Evolutionary conservation across 2,888 invertebrate genomes (phyloP), one percentile per base, ranked within the genome.

Genomic region (Volucella bombylans): DNA sequence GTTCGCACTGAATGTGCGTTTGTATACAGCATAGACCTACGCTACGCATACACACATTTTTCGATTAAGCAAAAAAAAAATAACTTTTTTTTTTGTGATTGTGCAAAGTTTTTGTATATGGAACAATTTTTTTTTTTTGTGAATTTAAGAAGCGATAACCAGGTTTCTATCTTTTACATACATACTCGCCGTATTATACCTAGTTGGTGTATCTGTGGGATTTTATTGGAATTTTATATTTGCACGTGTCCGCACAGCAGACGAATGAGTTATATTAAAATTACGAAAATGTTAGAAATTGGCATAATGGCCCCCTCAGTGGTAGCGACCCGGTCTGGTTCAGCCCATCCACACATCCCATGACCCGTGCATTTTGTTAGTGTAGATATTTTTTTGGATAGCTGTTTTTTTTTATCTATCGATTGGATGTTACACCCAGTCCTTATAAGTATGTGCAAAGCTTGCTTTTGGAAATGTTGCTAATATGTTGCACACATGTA

Each of bases 381-480:
- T 59, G 14, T 80, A 67, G 79, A 74, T 69, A 68, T 43, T 52
- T 54, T 79, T 47, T 52, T 50, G 47, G 54, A 50, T 23, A 47
- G 12, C 11, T 41, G 39, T 43, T 55, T 14, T 59, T 38, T 43
- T 31, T 31, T 31, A 31, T 31, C 31, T 31, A 31, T 31, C 31
- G 31, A 31, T 31, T 73, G 18, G 31, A 18, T 47, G 64, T 59
- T 59, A 68, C 73, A 78, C 73, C 78, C 78, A 55, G 18, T 62
- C 68, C 78, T 73, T 78, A 47, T 82, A 31, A 31, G 31, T 31
- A 71, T 83, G 73, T 80, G 83, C 80, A 83, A 80, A 83, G 65
- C 69, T 74, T 80, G 73, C 61, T 55, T 80, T 67, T 65, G 54
- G 23, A 45, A 54, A 39, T 68, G 59, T 83, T 74, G 74, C 69